These are phyloP conservation scores for Drosophila orosa DNA, from an alignment of 1,140 invertebrate species.

Conservation along the genomic window DNA sequence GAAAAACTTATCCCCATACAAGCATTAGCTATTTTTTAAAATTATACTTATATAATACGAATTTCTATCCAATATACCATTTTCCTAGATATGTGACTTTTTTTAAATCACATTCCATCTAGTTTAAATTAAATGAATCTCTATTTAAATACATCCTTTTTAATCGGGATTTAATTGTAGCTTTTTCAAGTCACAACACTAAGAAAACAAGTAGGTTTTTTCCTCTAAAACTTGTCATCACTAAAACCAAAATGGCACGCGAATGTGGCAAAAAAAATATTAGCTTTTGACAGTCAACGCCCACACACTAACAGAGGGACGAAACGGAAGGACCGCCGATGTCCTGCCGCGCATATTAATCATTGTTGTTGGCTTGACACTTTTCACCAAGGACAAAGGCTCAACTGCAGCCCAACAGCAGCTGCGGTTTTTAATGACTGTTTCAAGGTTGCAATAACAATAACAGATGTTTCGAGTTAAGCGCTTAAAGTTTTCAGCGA, in stretches of 20 bases:
- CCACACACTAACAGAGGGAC: constrained; percentile 3
- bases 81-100: neutral
- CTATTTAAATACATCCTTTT: neutral
- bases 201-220: neutral
- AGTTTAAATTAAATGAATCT: neutral
- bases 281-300: constrained; percentile 70
- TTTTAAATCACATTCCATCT: neutral
- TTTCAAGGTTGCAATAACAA: constrained; percentile 61
- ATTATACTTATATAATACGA: no score
- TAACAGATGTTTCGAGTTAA: constrained; percentile 59
- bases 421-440: constrained; percentile 64
- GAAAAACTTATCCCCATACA: no score
- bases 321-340: constrained; percentile 28
- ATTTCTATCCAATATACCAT: no score
- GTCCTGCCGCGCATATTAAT: constrained; percentile 72
- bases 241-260: constrained; percentile 20
- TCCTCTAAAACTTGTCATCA: neutral
- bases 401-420: constrained; percentile 39
- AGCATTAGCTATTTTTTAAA: no score
- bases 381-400: constrained; percentile 52
- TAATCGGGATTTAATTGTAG: neutral
- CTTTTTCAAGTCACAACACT: neutral
- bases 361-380: constrained; percentile 57
- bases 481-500: constrained; percentile 28
- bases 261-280: constrained; percentile 56